Percentiles rank a stretch among this genome's conserved stretches.
phyloP scores from a whole-genome alignment of 2,888 invertebrate genomes.

The Heliothis peltigera region DNA sequence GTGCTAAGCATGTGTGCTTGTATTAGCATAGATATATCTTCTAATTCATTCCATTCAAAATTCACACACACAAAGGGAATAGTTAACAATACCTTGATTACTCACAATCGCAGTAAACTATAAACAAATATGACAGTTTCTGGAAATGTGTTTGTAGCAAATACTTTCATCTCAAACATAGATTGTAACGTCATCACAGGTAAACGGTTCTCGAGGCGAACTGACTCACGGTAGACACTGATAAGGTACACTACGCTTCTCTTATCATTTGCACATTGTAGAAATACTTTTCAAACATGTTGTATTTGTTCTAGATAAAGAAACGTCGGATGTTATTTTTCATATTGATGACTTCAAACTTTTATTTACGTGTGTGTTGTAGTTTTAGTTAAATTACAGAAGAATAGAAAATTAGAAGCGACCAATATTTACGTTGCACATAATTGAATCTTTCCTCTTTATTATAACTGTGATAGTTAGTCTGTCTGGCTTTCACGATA shows the following conservation, averaged over 20 bases:
- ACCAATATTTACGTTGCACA: too few species aligned
- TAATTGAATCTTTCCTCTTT: too few species aligned
- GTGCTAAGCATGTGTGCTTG: not conserved
- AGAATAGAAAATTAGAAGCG: too few species aligned
- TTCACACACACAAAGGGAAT: slow-evolving; percentile 15
- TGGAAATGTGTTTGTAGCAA: slow-evolving; percentile 20
- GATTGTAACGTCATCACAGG: slow-evolving; percentile 18
- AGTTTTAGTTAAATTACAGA: not conserved
- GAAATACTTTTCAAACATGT: slow-evolving; percentile 3
- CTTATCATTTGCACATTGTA: slow-evolving; percentile 37
- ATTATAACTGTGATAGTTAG: too few species aligned
- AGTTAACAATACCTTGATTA: slow-evolving; percentile 1
- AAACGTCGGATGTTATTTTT: not conserved
- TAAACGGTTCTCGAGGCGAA: slow-evolving; percentile 25
- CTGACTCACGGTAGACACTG: slow-evolving; percentile 41
- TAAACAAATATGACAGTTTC: slow-evolving; percentile 30
- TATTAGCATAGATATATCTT: not conserved
- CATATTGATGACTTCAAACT: not conserved
- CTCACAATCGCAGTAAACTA: not conserved
- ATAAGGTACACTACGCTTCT: slow-evolving; percentile 36
- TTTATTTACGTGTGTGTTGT: not conserved
- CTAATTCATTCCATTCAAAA: not conserved
- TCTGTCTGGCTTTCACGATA: too few species aligned
- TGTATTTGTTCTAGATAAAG: slow-evolving; percentile 4
- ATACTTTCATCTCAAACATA: slow-evolving; percentile 35